A percentile compares a stretch with the other conserved stretches of the same genome.
Conservation (phyloP, 2,113 vertebrate species). For the Pelmatolapia mariae region DNA sequence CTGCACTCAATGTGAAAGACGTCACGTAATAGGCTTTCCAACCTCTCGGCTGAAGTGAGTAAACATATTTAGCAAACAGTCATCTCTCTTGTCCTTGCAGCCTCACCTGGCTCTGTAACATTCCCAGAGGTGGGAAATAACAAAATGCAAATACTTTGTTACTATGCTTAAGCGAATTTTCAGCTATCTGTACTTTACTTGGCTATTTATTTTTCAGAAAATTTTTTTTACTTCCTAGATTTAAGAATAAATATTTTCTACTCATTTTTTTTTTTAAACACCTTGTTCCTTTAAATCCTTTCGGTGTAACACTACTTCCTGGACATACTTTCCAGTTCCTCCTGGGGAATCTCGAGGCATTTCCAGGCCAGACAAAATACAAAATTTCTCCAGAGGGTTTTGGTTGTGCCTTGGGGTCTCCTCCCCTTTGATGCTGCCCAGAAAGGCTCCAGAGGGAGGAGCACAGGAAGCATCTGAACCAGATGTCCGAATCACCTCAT, state of each 20-base stretch:
- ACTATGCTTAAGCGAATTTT: fast-evolving
- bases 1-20: slow-evolving; percentile 1
- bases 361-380: background rate
- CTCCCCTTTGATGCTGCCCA: background rate
- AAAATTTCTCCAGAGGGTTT: background rate
- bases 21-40: background rate
- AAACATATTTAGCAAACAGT: slow-evolving; percentile 30
- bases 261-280: background rate
- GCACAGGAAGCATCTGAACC: background rate
- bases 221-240: background rate
- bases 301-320: background rate
- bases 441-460: background rate
- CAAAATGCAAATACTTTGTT: background rate
- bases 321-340: background rate
- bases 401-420: background rate
- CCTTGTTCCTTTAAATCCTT: background rate
- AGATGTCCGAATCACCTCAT: background rate
- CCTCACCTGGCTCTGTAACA: background rate
- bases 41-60: background rate
- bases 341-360: background rate
- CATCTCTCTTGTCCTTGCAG: background rate
- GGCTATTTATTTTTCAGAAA: background rate
- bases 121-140: background rate
- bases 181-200: background rate
- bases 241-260: background rate